These are phyloP conservation scores for Liodrosophila aerea DNA, from an alignment of 2,888 invertebrate genomes.

Conservation along the genomic window DNA sequence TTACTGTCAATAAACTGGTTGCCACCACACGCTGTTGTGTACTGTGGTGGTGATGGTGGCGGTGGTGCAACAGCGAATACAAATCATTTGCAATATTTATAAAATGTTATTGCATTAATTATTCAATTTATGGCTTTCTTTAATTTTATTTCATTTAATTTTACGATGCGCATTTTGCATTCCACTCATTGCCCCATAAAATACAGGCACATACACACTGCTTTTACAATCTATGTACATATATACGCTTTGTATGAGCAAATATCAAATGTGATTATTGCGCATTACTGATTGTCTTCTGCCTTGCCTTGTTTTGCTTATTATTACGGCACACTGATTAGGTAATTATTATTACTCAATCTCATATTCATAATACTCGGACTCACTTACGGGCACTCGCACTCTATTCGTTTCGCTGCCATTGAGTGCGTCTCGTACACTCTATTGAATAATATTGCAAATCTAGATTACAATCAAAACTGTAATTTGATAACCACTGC, in stretches of 20 bases:
- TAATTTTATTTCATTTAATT: conserved; percentile 47
- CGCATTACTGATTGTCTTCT: conserved; percentile 37
- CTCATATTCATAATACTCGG: conserved; percentile 7
- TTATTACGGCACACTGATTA: conserved; percentile 41
- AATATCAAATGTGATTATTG: conserved; percentile 41
- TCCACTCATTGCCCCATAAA: conserved; percentile 37
- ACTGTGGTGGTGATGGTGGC: too few relatives aligned
- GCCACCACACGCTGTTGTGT: too few relatives aligned
- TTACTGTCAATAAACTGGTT: conserved; percentile 61
- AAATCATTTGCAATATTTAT: conserved; percentile 69
- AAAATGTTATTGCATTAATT: conserved; percentile 71
- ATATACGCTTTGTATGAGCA: conserved; percentile 1
- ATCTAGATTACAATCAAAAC: conserved; percentile 29
- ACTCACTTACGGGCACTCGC: too few relatives aligned
- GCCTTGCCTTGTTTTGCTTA: conserved; percentile 5
- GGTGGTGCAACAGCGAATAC: conserved; percentile 24
- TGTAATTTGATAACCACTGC: background rate
- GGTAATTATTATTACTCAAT: conserved; percentile 26
- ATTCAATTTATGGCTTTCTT: conserved; percentile 74
- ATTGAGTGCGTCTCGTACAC: conserved; percentile 1
- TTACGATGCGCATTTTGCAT: conserved; percentile 56
- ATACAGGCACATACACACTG: conserved; percentile 1
- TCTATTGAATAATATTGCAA: conserved; percentile 21
- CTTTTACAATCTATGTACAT: background rate
- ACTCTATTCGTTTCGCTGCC: background rate